Evolutionary conservation across 2,797 vertebrate genomes (phyloP), one percentile per base, ranked within the genome.

Genomic region (Zenarchopterus dispar): DNA sequence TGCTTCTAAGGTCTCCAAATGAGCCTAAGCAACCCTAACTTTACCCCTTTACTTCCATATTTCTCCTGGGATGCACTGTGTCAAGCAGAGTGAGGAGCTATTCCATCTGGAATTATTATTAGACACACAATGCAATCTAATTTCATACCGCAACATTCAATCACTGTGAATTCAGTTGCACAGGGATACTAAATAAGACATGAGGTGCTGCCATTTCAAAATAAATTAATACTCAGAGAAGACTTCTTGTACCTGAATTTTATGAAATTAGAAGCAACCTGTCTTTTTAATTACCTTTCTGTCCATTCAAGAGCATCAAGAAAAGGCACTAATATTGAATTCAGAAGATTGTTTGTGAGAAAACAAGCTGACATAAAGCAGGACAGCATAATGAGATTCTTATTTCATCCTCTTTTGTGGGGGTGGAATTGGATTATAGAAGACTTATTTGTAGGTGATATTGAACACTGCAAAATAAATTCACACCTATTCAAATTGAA

Each of bases 401-500:
- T 82, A 89, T 88, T 91, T 93, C 73, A 90, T 90, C 81, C 78
- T 87, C 83, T 85, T 85, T 85, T 78, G 75, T 87, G 85, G 84
- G 87, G 88, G 82, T 90, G 91, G 89, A 94, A 94, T 94, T 94
- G 93, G 92, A 94, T 94, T 94, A 94, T 86, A 74, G 87, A 80
- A 46, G 88, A 77, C 78, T 90, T 93, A 93, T 94, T 94, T 94
- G 87, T 93, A 88, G 89, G 90, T 88, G 90, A 91, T 93, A 92
- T 91, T 92, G 93, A 91, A 87, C 89, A 91, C 81, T 87, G 88
- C 87, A 91, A 93, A 94, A 93, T 93, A 94, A 93, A 93, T 93
- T 93, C 86, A 84, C 93, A 94, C 90, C 92, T 93, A 93, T 94
- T 94, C 92, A 94, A 92, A 94, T 93, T 94, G 91, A 93, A 94